These are phyloP conservation scores for Drosophila mayaguana DNA, from an alignment of 2,888 invertebrate species.

Conservation along the genomic window DNA sequence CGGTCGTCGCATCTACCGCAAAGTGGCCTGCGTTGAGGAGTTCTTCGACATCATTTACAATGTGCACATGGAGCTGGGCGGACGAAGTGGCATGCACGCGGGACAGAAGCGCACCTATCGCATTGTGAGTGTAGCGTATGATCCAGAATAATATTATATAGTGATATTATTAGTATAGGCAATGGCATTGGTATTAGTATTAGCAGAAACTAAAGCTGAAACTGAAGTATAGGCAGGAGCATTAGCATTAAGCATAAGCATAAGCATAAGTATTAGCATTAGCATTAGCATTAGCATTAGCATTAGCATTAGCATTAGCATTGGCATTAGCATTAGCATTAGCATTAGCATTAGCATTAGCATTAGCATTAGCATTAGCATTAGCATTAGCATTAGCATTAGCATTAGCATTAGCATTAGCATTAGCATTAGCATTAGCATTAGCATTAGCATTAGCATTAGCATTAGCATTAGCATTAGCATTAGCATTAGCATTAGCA, in stretches of 20 bases:
- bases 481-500: not conserved
- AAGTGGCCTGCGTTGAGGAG: conserved; percentile 98
- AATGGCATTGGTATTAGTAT: not conserved
- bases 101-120: conserved; percentile 98
- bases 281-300: not conserved
- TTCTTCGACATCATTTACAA: conserved; percentile 98
- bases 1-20: conserved; percentile 92
- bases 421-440: not conserved
- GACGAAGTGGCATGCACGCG: conserved; percentile 96
- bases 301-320: not conserved
- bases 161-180: not conserved
- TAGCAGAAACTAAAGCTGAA: not conserved
- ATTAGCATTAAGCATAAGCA: not conserved
- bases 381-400: not conserved
- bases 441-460: not conserved
- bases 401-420: not conserved
- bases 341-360: not conserved
- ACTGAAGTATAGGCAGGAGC: too few species aligned
- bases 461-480: not conserved
- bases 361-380: not conserved
- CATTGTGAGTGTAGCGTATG: conserved; percentile 88
- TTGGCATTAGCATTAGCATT: not conserved
- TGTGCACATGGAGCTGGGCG: conserved; percentile 97
- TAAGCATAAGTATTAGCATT: not conserved
- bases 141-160: not conserved